Conservation (phyloP, 2,888 invertebrate genomes). For the Heteromyza rotundicornis region DNA sequence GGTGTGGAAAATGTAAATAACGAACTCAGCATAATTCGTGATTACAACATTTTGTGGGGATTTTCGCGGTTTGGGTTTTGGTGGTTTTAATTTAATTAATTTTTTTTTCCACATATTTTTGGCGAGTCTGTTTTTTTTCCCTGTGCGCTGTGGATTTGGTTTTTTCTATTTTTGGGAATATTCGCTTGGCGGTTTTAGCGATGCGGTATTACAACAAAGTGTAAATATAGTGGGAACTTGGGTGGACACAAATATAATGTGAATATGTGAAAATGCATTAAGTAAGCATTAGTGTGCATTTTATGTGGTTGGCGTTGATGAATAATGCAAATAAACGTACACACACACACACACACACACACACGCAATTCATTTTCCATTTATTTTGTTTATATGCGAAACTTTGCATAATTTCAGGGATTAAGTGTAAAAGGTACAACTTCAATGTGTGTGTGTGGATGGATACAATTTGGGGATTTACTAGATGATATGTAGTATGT, state of each 20-base stretch:
- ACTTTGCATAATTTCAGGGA: background rate
- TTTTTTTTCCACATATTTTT: conserved; percentile 36
- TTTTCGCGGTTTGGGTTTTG: conserved; percentile 56
- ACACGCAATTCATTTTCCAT: too few species aligned
- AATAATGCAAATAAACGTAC: background rate
- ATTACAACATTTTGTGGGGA: conserved; percentile 58
- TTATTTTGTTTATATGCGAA: background rate
- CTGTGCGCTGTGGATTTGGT: conserved; percentile 12
- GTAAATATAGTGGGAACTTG: conserved; percentile 41
- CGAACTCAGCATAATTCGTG: conserved; percentile 58
- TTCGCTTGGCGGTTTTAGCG: conserved; percentile 44
- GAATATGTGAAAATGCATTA: conserved; percentile 53
- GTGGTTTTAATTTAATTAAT: conserved; percentile 60
- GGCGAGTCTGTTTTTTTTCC: conserved; percentile 25
- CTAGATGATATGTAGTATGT: too few species aligned
- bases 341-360: background rate
- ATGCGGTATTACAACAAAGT: conserved; percentile 49
- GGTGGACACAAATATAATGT: conserved; percentile 24
- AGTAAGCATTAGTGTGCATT: conserved; percentile 44
- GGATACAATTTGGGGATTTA: too few species aligned
- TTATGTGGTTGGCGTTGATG: background rate
- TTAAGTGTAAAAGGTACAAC: too few species aligned
- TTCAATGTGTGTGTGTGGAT: too few species aligned
- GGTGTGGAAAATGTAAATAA: conserved; percentile 50
- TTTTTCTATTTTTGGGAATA: conserved; percentile 29